Conservation (phyloP, 2,888 invertebrate species). For the Chrysolina americana region DNA sequence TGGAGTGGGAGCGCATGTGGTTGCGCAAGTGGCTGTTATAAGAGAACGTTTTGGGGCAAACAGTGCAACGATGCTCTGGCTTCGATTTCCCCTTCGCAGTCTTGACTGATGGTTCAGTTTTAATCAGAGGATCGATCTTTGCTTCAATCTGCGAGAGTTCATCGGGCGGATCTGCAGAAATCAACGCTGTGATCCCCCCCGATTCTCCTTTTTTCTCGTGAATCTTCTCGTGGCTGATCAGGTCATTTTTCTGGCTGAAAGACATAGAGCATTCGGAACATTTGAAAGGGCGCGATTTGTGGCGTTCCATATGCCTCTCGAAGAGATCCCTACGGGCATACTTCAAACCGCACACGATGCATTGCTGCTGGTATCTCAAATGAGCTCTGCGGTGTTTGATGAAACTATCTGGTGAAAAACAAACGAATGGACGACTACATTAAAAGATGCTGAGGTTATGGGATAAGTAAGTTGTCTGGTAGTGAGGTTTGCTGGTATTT, state of each 20-base stretch:
- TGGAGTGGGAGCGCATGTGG: neutral
- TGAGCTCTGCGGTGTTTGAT: neutral
- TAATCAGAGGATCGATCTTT: neutral
- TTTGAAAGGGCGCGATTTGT: neutral
- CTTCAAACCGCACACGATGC: neutral
- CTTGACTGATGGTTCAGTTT: neutral
- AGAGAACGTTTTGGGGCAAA: neutral
- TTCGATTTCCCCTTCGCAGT: neutral
- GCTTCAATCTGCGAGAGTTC: neutral
- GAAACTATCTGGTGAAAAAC: neutral
- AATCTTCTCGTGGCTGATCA: neutral
- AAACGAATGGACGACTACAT: neutral
- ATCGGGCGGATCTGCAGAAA: neutral
- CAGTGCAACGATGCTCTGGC: neutral
- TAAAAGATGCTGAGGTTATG: too few relatives aligned
- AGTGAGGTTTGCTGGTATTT: too few relatives aligned
- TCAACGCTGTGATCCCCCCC: neutral
- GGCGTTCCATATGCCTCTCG: neutral
- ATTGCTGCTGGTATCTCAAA: neutral
- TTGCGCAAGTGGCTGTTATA: neutral
- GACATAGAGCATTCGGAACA: neutral
- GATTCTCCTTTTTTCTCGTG: neutral
- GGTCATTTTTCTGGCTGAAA: neutral
- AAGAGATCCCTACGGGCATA: neutral
- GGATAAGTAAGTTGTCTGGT: too few relatives aligned